A percentile compares a stretch with the other conserved stretches of the same genome.
Evolutionary conservation across 1,140 invertebrate genomes (phyloP).

Genomic region (Anastrepha obliqua): DNA sequence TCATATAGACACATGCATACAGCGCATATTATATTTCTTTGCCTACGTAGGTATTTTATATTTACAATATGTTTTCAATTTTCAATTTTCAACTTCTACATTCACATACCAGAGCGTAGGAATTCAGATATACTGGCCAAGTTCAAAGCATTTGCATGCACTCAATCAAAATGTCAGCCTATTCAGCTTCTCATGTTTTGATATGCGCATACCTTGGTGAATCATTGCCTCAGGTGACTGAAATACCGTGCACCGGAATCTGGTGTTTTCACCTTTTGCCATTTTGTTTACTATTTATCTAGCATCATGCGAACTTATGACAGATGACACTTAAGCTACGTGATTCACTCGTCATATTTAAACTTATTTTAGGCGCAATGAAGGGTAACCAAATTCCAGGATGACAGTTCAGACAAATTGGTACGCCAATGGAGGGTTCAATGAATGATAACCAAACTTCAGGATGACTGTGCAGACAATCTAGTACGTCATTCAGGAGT

Average conservation of each 20-base stretch:
- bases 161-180: constrained; percentile 44
- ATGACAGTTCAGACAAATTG: too few species aligned
- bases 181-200: constrained; percentile 4
- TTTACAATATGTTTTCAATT: not conserved
- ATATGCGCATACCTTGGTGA: constrained; percentile 1
- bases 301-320: constrained; percentile 24
- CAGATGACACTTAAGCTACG: not conserved
- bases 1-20: not conserved
- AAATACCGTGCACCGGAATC: not conserved
- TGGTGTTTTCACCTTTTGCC: not conserved
- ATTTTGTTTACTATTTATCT: constrained; percentile 16
- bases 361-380: not conserved
- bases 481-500: too few species aligned
- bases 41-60: not conserved
- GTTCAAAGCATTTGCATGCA: constrained; percentile 29
- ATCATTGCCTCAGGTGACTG: not conserved
- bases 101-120: not conserved
- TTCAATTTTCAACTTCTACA: not conserved
- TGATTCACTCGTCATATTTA: not conserved
- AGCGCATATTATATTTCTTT: not conserved
- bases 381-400: constrained; percentile 24
- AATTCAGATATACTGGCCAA: not conserved
- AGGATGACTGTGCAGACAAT: too few species aligned
- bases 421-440: too few species aligned
- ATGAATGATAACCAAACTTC: too few species aligned